Evolutionary conservation across 2,888 invertebrate species (phyloP).

Genomic region (Lysandra bellargus): DNA sequence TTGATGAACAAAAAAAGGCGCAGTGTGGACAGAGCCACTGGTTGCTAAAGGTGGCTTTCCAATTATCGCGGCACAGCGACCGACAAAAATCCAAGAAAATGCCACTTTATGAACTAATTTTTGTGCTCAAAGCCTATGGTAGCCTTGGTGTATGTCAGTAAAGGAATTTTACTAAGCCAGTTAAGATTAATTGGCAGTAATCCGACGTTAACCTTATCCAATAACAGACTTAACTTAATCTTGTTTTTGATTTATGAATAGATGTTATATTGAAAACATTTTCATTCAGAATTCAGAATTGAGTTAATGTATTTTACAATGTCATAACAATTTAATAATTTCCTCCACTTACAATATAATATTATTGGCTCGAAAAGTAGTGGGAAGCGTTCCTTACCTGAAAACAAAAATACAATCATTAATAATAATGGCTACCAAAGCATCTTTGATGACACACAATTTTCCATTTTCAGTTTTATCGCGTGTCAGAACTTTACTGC

Average conservation of each 20-base stretch:
- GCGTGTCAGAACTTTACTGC: too few species aligned
- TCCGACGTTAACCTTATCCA: neutral
- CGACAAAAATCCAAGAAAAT: too few species aligned
- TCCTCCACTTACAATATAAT: too few species aligned
- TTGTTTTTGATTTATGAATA: neutral
- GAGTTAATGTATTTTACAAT: too few species aligned
- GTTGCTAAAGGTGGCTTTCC: too few species aligned
- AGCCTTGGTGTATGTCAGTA: neutral
- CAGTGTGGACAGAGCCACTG: too few species aligned
- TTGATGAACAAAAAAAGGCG: too few species aligned
- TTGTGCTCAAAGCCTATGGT: neutral
- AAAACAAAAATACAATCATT: neutral
- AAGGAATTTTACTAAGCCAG: neutral
- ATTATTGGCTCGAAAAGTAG: too few species aligned
- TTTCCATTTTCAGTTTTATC: neutral
- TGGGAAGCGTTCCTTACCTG: neutral
- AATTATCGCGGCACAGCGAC: too few species aligned
- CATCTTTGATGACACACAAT: neutral
- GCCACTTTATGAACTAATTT: too few species aligned
- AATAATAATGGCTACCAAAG: neutral
- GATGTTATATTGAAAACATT: neutral
- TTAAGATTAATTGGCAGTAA: neutral
- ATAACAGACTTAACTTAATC: neutral
- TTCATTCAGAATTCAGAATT: too few species aligned
- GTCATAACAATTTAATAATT: too few species aligned